phyloP scores from a whole-genome alignment of 2,888 invertebrate genomes.

The Trypoxylon attenuatum region DNA sequence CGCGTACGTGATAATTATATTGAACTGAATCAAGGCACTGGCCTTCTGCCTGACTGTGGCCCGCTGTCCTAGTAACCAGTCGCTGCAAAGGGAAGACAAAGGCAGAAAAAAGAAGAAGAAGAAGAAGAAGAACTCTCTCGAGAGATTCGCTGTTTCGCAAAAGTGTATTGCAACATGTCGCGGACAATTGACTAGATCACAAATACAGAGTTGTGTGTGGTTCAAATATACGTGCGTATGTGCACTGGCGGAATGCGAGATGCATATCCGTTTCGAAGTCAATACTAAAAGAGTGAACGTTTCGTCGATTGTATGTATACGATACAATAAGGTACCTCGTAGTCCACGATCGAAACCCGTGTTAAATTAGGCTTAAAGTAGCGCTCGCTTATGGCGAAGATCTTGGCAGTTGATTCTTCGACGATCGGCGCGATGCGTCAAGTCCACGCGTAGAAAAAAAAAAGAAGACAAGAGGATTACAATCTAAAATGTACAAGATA shows the following conservation, averaged over 20 bases:
- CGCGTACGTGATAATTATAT: not conserved
- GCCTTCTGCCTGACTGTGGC: not conserved
- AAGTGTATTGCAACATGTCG: conserved; percentile 66
- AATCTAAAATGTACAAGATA: conserved; percentile 37
- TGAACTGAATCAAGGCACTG: conserved; percentile 16
- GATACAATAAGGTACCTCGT: too few relatives aligned
- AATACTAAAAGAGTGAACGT: conserved; percentile 9
- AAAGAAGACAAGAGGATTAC: conserved; percentile 18
- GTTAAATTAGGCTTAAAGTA: not conserved
- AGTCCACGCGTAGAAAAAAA: conserved; percentile 42
- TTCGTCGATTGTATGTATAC: conserved; percentile 12
- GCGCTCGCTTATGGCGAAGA: conserved; percentile 19
- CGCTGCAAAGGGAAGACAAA: too few relatives aligned
- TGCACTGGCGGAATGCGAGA: conserved; percentile 22
- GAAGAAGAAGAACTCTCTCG: too few relatives aligned
- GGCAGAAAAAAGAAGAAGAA: not conserved
- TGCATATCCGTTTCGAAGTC: conserved; percentile 8
- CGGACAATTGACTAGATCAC: conserved; percentile 69
- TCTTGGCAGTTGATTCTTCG: conserved; percentile 36
- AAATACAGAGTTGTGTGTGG: conserved; percentile 53
- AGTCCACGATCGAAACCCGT: not conserved
- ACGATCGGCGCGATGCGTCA: conserved; percentile 23
- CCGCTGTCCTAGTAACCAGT: too few relatives aligned
- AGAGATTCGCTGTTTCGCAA: conserved; percentile 38
- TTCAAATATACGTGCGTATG: conserved; percentile 40